phyloP scores from a whole-genome alignment of 2,797 vertebrate species.

The Galago senegalensis region DNA sequence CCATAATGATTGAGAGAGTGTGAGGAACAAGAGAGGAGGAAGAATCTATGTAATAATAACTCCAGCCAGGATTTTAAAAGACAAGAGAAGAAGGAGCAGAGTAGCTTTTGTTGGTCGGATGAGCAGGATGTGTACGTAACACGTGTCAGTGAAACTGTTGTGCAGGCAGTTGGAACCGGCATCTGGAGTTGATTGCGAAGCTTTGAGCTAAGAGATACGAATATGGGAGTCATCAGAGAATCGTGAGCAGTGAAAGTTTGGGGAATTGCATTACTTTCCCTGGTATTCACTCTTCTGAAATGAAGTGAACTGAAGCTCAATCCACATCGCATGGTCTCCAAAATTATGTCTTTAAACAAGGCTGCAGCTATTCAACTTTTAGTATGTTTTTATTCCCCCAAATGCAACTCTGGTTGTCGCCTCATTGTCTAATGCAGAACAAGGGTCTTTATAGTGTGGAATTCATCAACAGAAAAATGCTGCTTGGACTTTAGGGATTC shows the following conservation, averaged over 20 bases:
- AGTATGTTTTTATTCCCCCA: constrained; percentile 66
- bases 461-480: constrained; percentile 40
- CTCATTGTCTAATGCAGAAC: constrained; percentile 13
- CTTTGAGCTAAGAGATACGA: constrained; percentile 52
- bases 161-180: constrained; percentile 37
- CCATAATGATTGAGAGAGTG: constrained; percentile 19
- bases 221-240: constrained; percentile 64
- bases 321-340: constrained; percentile 64
- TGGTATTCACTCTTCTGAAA: constrained; percentile 71
- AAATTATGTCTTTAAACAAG: constrained; percentile 63
- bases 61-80: constrained; percentile 34
- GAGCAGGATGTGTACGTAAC: neutral
- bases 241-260: constrained; percentile 58
- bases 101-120: neutral
- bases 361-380: constrained; percentile 45
- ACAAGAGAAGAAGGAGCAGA: neutral
- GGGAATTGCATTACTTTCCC: constrained; percentile 68
- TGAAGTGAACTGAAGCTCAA: constrained; percentile 67
- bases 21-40: constrained; percentile 8
- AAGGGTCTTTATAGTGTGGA: neutral
- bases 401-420: constrained; percentile 7
- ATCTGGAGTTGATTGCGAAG: constrained; percentile 57
- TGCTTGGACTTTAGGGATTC: constrained; percentile 11
- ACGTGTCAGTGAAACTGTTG: neutral
- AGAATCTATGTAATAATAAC: neutral